phyloP scores from a whole-genome alignment of 2,113 vertebrate genomes.

The Cyanoderma ruficeps region DNA sequence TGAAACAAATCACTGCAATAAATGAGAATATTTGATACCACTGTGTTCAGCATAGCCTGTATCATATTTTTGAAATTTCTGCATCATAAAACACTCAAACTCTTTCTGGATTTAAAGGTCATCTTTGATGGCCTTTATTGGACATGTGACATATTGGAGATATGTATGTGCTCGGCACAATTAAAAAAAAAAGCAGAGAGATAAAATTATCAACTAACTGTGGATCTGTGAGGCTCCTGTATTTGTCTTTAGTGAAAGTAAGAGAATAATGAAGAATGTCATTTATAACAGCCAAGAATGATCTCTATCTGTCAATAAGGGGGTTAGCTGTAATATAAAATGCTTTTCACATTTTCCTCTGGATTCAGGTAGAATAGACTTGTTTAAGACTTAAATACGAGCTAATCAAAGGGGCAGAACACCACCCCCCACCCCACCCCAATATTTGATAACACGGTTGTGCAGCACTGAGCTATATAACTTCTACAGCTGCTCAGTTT shows the following conservation, averaged over 20 bases:
- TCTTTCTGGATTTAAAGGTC: background rate
- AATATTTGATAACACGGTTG: background rate
- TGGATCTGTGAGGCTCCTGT: background rate
- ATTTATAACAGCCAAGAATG: background rate
- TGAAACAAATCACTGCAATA: background rate
- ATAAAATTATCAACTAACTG: background rate
- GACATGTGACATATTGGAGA: background rate
- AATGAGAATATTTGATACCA: background rate
- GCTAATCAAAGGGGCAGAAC: background rate
- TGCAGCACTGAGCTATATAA: background rate
- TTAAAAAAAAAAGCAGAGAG: background rate
- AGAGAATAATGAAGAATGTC: background rate
- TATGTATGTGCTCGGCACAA: background rate
- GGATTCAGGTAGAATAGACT: background rate
- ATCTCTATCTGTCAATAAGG: background rate
- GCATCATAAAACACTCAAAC: background rate
- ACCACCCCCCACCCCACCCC: too few species aligned
- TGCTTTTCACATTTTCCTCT: background rate
- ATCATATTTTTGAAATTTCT: background rate
- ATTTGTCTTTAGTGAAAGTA: background rate
- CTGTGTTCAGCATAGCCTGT: background rate
- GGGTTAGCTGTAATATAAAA: background rate
- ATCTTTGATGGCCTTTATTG: background rate
- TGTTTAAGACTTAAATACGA: background rate
- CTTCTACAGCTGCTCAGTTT: background rate